Evolutionary conservation across 2,888 invertebrate species (phyloP), one percentile per base, ranked within the genome.

Genomic region (Gortyna flavago): DNA sequence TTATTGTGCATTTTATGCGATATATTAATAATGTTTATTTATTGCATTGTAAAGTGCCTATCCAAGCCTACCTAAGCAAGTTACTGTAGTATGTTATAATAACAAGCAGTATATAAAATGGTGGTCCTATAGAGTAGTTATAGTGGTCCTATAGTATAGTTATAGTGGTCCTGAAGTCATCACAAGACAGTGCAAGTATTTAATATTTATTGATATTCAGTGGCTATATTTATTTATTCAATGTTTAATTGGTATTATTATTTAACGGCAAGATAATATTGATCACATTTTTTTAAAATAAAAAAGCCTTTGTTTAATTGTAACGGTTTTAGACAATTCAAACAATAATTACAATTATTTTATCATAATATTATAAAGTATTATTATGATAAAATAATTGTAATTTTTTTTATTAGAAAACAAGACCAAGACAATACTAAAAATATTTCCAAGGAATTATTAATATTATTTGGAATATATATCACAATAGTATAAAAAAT

Each of bases 1-100:
- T 77, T 80, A 62, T 77, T 74, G 91, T 91, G 91, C 90, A 92
- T 92, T 90, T 79, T 70, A 92, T 90, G 91, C 91, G 73, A 85
- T 75, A 77, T 79, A 74, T 62, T 74, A 66, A 74, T 35, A 68
- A 2, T n/a, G 38, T 83, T 76, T 81, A 88, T 77, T 86, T 81
- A 86, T 88, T 88, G 81, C 77, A 69, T 78, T 75, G 48, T 79
- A 79, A 71, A 80, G 48, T 79, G 62, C 35, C 66, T 77, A 80
- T 79, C 41, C 51, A 83, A 86, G 81, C 79, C 71, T 84, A 79
- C 51, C 66, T 79, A 86, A 75, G 85, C 75, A 48, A 29, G 76
- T 54, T 86, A 80, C 61, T 38, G 48, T 78, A 73, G 69, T 86
- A 41, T 61, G 38, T 44, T 62, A 72, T 79, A 83, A 64, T 75